Percentiles rank a stretch among this genome's conserved stretches.
Conservation (phyloP, 2,888 invertebrate species). For the Papilio elwesi region DNA sequence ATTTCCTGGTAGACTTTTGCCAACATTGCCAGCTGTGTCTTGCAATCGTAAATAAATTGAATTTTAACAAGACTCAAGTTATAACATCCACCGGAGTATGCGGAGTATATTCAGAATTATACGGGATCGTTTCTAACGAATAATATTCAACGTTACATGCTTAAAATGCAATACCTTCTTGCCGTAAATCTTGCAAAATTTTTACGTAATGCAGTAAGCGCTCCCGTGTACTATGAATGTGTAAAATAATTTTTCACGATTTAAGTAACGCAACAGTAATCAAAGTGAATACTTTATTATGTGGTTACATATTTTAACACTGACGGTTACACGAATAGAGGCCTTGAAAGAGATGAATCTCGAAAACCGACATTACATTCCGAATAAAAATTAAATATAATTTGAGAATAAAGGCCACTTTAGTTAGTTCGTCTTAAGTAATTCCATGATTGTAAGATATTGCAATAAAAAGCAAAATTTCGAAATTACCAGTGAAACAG, state of each 20-base stretch:
- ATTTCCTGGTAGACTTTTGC: constrained; percentile 45
- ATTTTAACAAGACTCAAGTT: constrained; percentile 39
- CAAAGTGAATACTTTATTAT: constrained; percentile 18
- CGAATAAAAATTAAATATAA: neutral
- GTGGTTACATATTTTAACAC: neutral
- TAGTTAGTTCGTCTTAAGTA: too few species aligned
- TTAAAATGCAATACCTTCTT: constrained; percentile 39
- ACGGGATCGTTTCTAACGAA: constrained; percentile 30
- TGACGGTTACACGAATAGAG: too few species aligned
- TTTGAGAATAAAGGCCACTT: too few species aligned
- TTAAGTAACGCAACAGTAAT: constrained; percentile 12
- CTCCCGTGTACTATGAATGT: constrained; percentile 35
- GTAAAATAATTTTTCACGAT: constrained; percentile 27
- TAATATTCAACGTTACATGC: constrained; percentile 39
- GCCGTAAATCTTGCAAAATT: constrained; percentile 39
- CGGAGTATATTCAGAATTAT: constrained; percentile 34
- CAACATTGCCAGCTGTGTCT: constrained; percentile 43
- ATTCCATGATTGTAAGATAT: too few species aligned
- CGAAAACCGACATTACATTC: neutral
- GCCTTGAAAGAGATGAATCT: neutral
- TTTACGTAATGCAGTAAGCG: constrained; percentile 34
- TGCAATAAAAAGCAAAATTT: too few species aligned
- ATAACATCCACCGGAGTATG: constrained; percentile 33
- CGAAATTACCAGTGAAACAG: too few species aligned
- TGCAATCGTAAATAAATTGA: constrained; percentile 42